These are phyloP conservation scores for Perizoma affinitatum DNA, from an alignment of 2,888 invertebrate species.

Conservation along the genomic window DNA sequence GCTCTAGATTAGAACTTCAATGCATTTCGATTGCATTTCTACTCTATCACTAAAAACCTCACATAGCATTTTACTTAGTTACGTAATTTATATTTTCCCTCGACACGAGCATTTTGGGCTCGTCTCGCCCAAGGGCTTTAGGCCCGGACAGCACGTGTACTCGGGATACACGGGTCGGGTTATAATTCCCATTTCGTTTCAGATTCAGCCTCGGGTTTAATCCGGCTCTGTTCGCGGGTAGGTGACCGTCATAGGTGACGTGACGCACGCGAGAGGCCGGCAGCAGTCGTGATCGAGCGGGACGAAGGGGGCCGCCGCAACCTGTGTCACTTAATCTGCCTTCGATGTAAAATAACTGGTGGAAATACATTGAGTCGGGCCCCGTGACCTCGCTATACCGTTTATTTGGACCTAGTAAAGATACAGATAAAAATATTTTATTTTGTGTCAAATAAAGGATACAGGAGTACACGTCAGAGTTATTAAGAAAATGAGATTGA, in stretches of 20 bases:
- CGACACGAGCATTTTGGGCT: neutral
- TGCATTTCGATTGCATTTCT: no score
- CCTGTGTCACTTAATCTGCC: conserved; percentile 6
- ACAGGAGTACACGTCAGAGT: no score
- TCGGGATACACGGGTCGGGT: neutral
- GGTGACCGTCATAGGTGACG: conserved; percentile 62
- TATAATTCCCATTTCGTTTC: conserved; percentile 4
- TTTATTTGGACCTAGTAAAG: no score
- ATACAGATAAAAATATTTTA: no score
- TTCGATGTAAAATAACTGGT: no score
- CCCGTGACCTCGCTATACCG: no score
- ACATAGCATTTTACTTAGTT: no score
- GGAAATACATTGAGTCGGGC: no score
- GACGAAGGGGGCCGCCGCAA: neutral
- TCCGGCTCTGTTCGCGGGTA: conserved; percentile 46
- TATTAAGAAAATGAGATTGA: no score
- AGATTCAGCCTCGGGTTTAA: conserved; percentile 1
- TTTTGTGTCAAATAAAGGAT: no score
- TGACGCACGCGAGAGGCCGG: conserved; percentile 59
- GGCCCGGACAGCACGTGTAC: conserved; percentile 5
- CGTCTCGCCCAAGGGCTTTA: conserved; percentile 7
- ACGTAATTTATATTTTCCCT: neutral
- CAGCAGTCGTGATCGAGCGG: conserved; percentile 35
- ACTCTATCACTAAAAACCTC: no score
- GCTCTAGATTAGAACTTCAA: no score